Evolutionary conservation across 2,888 invertebrate species (phyloP), one percentile per base, ranked within the genome.

Genomic region (Drosophila neotestacea): DNA sequence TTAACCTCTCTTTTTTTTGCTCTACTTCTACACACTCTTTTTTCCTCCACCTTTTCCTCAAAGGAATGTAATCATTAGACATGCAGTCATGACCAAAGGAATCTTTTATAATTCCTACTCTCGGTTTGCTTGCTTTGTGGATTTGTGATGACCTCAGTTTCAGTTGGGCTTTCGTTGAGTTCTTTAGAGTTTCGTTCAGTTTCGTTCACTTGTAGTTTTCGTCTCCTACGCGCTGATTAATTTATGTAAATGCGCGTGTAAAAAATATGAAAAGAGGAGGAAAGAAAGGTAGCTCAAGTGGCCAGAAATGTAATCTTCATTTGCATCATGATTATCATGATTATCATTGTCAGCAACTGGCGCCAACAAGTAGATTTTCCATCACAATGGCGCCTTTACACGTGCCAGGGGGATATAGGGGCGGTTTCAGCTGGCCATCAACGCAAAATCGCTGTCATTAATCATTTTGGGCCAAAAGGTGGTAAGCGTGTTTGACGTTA

Each of bases 401-500:
- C 7, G 32, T 32, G 32, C 2, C 9, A 50, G 44, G 65, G 52
- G 58, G 34, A 6, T 22, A 46, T 16, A 51, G 58, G 28, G 9
- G 42, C 6, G 16, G 28, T 58, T 28, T 60, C 51, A 66, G 59
- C 69, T 70, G 67, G 63, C 48, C 73, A 73, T 63, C 74, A 73
- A 68, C 73, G 67, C 55, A 48, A 81, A 86, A 82, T 88, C 67
- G 79, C 75, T 76, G 81, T 86, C 90, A 90, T 90, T 89, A 89
- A 89, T 89, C 89, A 89, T 82, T 85, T 85, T 78, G 79, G 76
- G 70, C 69, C 67, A 84, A 78, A 85, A 89, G 89, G 90, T 90
- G 88, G 64, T 76, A 65, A 70, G 75, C 86, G 52, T 67, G 68
- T 48, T 41, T 70, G 78, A 75, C 75, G 75, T 78, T 78, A 78